Evolutionary conservation across 1,140 invertebrate genomes (phyloP), one percentile per base, ranked within the genome.

Genomic region (Grapholita molesta): DNA sequence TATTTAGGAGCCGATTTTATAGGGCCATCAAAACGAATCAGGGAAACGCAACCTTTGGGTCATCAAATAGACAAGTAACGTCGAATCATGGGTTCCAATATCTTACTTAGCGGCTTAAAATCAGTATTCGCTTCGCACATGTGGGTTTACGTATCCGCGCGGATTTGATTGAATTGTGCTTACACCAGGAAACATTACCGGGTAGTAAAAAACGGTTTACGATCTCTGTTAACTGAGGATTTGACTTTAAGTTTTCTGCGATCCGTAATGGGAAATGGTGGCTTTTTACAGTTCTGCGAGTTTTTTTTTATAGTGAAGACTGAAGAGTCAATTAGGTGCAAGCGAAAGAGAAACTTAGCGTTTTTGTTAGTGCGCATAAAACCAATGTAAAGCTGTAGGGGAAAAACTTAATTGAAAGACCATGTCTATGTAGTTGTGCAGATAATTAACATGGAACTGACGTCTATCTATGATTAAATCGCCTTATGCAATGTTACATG

Each of bases 81-180:
- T 28, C 53, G n/a, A 57, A 57, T 53, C 52, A 24, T 57, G 23
- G 9, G 23, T 25, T 57, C 24, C 23, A 61, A 61, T 61, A 61
- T 61, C 55, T 61, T 21, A 61, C 55, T 61, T 61, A 61, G 55
- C 55, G 55, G 55, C 55, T 61, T 61, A 61, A 32, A 61, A 61
- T 61, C 55, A 32, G 55, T 61, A 61, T 61, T 32, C 55, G 53
- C 24, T 18, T 61, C 55, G 25, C 55, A 61, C 55, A 61, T 61
- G 55, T 28, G 55, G 55, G 28, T 61, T 57, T 61, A 61, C 55
- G 55, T 38, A 38, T 38, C 55, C 25, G 25, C 55, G 25, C 24
- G 11, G 55, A 61, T 61, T 61, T 61, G 55, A 61, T 61, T 61
- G 55, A 61, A 61, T 61, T 61, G 55, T 61, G 55, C 55, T 61